These are phyloP conservation scores for Nannospalax galili DNA, from an alignment of 2,113 vertebrate genomes.

Conservation along the genomic window DNA sequence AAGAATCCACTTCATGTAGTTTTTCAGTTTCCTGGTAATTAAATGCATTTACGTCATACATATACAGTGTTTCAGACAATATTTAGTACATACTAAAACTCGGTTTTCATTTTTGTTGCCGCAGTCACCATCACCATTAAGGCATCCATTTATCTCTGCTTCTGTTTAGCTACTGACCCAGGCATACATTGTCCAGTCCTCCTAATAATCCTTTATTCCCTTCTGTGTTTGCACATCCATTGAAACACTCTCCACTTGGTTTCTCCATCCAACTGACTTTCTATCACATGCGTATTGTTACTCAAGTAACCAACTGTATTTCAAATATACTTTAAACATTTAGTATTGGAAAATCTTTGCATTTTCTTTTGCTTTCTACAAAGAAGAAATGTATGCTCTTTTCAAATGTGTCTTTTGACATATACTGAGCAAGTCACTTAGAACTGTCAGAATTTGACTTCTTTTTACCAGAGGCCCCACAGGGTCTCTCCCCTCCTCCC, in stretches of 20 bases:
- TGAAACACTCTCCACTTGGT: neutral
- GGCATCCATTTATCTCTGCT: neutral
- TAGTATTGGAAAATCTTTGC: neutral
- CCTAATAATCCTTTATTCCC: no score
- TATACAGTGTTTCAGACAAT: neutral
- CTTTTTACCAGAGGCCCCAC: neutral
- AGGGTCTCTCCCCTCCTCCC: neutral
- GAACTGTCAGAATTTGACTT: neutral
- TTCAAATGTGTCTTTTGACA: neutral
- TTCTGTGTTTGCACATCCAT: neutral
- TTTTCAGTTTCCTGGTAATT: neutral
- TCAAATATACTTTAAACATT: neutral
- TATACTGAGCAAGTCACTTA: neutral
- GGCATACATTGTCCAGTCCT: fast-evolving
- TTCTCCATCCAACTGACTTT: neutral
- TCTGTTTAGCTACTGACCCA: neutral
- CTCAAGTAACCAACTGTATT: neutral
- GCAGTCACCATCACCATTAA: neutral
- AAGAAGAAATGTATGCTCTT: neutral
- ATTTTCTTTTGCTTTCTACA: neutral
- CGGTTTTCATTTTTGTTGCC: neutral
- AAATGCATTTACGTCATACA: neutral
- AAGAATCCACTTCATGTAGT: neutral
- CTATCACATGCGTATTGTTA: fast-evolving
- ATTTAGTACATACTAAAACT: neutral